Evolutionary conservation across 2,888 invertebrate species (phyloP).

Genomic region (Cantharis rufa): DNA sequence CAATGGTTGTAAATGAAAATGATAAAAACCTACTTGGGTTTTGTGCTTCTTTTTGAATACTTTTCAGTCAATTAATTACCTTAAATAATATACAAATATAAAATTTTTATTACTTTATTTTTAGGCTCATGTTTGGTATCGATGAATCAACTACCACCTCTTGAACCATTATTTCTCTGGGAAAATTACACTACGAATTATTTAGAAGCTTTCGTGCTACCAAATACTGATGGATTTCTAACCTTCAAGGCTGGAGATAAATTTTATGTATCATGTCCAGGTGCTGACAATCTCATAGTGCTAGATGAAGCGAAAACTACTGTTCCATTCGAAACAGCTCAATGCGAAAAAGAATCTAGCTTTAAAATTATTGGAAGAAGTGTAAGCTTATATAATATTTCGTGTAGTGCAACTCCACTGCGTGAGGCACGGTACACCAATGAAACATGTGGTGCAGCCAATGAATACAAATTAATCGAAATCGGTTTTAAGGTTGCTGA

Average conservation of each 20-base stretch:
- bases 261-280: background rate
- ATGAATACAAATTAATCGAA: slow-evolving; percentile 45
- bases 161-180: background rate
- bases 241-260: background rate
- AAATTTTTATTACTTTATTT: background rate
- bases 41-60: no score
- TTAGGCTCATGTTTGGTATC: background rate
- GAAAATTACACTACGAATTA: background rate
- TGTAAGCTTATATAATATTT: slow-evolving; percentile 45
- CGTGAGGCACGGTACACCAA: slow-evolving; percentile 55
- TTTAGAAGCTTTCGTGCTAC: background rate
- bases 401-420: slow-evolving; percentile 53
- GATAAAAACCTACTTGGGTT: no score
- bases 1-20: no score
- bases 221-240: background rate
- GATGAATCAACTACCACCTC: background rate
- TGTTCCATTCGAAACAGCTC: background rate
- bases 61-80: no score
- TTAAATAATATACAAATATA: no score
- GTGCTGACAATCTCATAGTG: background rate
- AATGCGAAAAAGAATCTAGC: background rate
- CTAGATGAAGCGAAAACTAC: background rate
- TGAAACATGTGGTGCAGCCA: slow-evolving; percentile 52
- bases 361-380: background rate
- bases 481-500: slow-evolving; percentile 59